These are phyloP conservation scores for Tetragonula clypearis DNA, from an alignment of 1,140 invertebrate genomes.

Conservation along the genomic window DNA sequence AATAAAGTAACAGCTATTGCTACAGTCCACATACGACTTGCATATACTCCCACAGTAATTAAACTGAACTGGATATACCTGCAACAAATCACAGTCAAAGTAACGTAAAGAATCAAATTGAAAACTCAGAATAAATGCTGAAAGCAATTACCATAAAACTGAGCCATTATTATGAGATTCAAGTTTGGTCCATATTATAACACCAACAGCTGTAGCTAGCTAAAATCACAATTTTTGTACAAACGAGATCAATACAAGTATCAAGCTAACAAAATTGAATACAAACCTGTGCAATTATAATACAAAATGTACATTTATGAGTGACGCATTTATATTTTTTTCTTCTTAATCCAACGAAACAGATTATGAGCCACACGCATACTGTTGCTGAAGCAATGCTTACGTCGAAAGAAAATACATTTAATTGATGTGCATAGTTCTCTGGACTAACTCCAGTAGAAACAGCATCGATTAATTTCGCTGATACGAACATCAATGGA, in stretches of 20 bases:
- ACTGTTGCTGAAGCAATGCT: conserved; percentile 89
- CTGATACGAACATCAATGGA: conserved; percentile 97
- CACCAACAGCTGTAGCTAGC: conserved; percentile 70
- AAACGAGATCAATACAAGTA: not conserved
- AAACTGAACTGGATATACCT: conserved; percentile 88
- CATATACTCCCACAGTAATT: conserved; percentile 88
- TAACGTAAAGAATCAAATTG: not conserved
- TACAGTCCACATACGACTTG: conserved; percentile 91
- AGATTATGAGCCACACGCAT: conserved; percentile 89
- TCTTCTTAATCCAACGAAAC: conserved; percentile 86
- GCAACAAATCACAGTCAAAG: conserved; percentile 21
- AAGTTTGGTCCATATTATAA: conserved; percentile 79
- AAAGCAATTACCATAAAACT: conserved; percentile 71
- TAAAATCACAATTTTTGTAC: conserved; percentile 52
- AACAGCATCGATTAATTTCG: conserved; percentile 93
- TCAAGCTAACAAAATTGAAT: not conserved
- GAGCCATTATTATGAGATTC: conserved; percentile 62
- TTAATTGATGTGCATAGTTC: conserved; percentile 89
- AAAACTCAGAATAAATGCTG: not conserved
- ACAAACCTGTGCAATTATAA: conserved; percentile 90
- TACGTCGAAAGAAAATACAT: conserved; percentile 91
- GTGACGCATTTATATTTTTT: conserved; percentile 90
- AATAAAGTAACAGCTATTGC: conserved; percentile 90
- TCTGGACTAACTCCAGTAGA: conserved; percentile 83
- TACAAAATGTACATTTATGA: conserved; percentile 90